These are phyloP conservation scores for Gasterosteus aculeatus DNA, from an alignment of 2,113 vertebrate species.

Conservation along the genomic window DNA sequence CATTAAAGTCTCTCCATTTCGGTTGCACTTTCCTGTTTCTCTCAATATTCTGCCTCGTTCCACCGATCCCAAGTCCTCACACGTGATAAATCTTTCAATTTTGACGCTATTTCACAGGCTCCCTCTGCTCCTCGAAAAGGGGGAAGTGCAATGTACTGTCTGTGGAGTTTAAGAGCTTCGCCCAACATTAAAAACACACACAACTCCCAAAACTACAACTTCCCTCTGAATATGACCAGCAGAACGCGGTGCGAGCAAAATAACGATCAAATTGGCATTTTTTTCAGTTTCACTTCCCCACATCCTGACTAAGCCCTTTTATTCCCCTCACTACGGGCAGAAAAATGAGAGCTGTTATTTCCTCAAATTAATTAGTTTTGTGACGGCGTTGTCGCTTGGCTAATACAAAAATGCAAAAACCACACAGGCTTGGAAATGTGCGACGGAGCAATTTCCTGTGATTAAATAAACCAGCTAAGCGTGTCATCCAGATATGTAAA, in stretches of 20 bases:
- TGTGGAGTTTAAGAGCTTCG: slow-evolving; percentile 3
- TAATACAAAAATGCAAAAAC: slow-evolving; percentile 44
- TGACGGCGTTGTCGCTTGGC: slow-evolving; percentile 17
- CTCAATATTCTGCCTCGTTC: slow-evolving; percentile 1
- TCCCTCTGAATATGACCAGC: slow-evolving; percentile 2
- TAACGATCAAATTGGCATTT: background rate
- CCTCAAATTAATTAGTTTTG: slow-evolving; percentile 45
- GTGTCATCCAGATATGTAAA: slow-evolving; percentile 63
- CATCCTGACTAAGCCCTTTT: background rate
- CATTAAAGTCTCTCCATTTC: slow-evolving; percentile 22
- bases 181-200: background rate
- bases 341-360: slow-evolving; percentile 5
- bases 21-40: slow-evolving; percentile 36
- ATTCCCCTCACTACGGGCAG: background rate
- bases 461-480: slow-evolving; percentile 58
- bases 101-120: background rate
- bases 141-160: slow-evolving; percentile 3
- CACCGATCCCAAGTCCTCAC: background rate
- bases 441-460: slow-evolving; percentile 21
- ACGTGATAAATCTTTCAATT: slow-evolving; percentile 8
- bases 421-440: slow-evolving; percentile 39
- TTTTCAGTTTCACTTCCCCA: background rate
- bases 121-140: background rate
- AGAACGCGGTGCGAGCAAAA: background rate
- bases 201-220: background rate